Evolutionary conservation across 2,888 invertebrate genomes (phyloP), one percentile per base, ranked within the genome.

Genomic region (Leptarthrus brevirostris): DNA sequence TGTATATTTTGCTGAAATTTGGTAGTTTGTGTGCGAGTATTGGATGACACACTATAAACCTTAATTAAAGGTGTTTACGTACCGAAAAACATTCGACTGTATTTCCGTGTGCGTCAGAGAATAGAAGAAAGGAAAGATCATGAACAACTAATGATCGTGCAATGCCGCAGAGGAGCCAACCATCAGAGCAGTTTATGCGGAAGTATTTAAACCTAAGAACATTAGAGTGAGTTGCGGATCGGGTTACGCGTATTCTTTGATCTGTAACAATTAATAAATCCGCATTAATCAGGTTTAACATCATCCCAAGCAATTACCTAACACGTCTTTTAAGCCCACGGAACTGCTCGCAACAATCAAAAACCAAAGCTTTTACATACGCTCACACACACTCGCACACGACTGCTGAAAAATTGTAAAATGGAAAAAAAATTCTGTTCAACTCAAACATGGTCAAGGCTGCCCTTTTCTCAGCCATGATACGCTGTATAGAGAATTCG

Each of bases 401-500:
- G n/a, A n/a, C n/a, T n/a, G n/a, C n/a, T n/a, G 12, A 44, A 22
- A 64, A 44, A 64, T 18, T 14, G 14, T 10, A 18, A 16, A 24
- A 30, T 12, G n/a, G 8, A 18, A 2, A 64, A 44, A 64, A 49
- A 44, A 36, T 44, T 36, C 22, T 40, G 40, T 40, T 64, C 22
- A 64, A 64, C 64, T 24, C 47, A 16, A 44, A 64, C 47, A 64
- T 64, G 64, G 64, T 64, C 64, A 64, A 64, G 64, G 64, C 24
- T 24, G 22, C 24, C 22, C 16, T 24, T 44, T 64, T 47, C 26
- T 44, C 20, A 40, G 64, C 44, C 44, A 44, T 44, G 26, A 24
- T 12, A 53, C 22, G 24, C 16, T 34, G 16, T 16, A 26, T 56
- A 16, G 16, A n/a, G 56, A 30, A 56, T 56, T 56, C 18, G 56